Percentiles rank a stretch among this genome's conserved stretches.
These are phyloP conservation scores for Ficedula albicollis DNA, from an alignment of 2,797 vertebrate genomes.

Conservation along the genomic window DNA sequence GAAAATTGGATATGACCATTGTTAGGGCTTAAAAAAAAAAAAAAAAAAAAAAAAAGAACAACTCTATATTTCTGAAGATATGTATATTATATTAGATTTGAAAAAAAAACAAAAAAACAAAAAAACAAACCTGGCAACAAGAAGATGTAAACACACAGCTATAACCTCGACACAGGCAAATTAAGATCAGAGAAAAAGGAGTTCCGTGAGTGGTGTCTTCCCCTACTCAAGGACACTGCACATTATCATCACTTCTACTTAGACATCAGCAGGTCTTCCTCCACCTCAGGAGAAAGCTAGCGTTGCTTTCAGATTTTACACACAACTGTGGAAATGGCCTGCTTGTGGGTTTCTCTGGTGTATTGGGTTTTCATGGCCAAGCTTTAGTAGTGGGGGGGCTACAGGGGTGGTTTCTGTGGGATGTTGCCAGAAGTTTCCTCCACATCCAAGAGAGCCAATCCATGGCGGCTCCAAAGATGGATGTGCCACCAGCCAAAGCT, in stretches of 20 bases:
- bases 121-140: neutral
- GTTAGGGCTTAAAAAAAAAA: fast-evolving
- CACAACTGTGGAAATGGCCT: neutral
- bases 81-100: neutral
- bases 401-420: neutral
- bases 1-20: neutral
- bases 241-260: neutral
- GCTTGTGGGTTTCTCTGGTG: fast-evolving
- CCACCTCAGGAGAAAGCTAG: neutral
- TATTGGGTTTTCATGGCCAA: neutral
- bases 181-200: neutral
- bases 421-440: neutral
- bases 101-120: neutral
- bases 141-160: neutral
- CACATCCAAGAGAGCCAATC: fast-evolving
- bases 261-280: neutral
- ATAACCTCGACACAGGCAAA: neutral
- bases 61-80: neutral
- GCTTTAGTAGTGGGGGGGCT: neutral
- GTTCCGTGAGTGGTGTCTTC: neutral
- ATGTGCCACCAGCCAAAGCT: neutral
- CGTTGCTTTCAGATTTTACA: neutral
- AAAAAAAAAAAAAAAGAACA: fast-evolving
- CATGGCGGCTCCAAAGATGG: neutral
- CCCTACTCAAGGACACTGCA: neutral